Base-by-base conservation (phyloP, 2,797 vertebrate species). In the Anabacerthia variegaticeps region DNA sequence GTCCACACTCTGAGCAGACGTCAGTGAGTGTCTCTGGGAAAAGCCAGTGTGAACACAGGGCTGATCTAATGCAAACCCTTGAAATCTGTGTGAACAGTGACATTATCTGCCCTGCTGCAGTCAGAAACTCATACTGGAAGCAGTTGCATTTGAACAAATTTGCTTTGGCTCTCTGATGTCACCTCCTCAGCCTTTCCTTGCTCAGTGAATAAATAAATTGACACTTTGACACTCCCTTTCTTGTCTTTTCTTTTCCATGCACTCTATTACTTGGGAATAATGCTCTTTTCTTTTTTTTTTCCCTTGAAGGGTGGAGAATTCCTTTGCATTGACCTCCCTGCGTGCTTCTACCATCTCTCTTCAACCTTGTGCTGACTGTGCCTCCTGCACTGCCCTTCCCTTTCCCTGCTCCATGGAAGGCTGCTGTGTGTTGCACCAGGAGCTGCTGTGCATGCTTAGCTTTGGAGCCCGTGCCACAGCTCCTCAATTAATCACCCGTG, bases 221-320 rank as follows among this genome's bases (percentile, higher is more conserved):
- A 88, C 77, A 54, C 30, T 88, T 85, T 15, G 62, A 10, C 83
- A 82, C 74, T 79, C 55, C 27, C 59, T 89, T 75, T 71, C 41
- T 52, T 80, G 51, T 66, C 9, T 5, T 58, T 59, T 62, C 55
- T 52, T 74, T 39, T 82, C 72, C 26, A 34, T 78, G 65, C 46
- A 56, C 14, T 83, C 66, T 77, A 2, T 75, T 69, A 62, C 73
- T 88, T 85, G 69, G 66, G 76, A 94, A 81, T 94, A 96, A 96
- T 56, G 51, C 39, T 89, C 16, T 78, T 49, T 54, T 89, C 19
- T 75, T 51, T 49, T 77, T 48, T 48, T 88, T 78, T 43, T 43
- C 7, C 44, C 58, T 85, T 73, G 51, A 95, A 96, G 95, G 96
- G 73, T 94, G 92, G 91, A 94, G 66, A 79, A 83, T 91, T 90